Evolutionary conservation across 1,140 invertebrate species (phyloP), one percentile per base, ranked within the genome.

Genomic region (Euwallacea fornicatus): DNA sequence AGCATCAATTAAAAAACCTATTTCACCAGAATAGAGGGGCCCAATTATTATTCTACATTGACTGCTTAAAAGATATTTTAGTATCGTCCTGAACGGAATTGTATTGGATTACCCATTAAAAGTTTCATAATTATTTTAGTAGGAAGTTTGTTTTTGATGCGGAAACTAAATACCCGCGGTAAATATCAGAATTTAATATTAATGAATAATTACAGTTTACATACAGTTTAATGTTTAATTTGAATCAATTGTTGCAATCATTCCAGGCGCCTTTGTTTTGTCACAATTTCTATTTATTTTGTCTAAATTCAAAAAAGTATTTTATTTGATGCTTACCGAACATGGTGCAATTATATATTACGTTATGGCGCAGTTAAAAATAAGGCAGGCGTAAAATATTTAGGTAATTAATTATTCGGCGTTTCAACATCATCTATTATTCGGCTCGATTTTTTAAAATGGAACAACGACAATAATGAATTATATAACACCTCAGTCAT

Each of bases 51-150:
- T 50, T 50, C 7, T 13, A 13, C 9, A 50, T 13, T 11, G 9
- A 50, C 46, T 11, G 46, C 46, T 50, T 50, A 13, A 50, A 50
- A 50, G 46, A 13, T 50, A 50, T 50, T 50, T 50, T 13, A 50
- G 46, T 50, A 50, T 50, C 46, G 46, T 6, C 13, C 13, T 13
- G 46, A 50, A 50, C 46, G 46, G 46, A 50, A 50, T 50, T 50
- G 46, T 50, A 50, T 50, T 50, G 46, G 46, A 50, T 50, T 50
- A 50, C 46, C 46, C 13, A 50, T 50, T 50, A 50, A 50, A 50
- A 50, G 46, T 50, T 50, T 50, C 7, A 13, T 47, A 50, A 50
- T 50, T 50, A 50, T 50, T 50, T 50, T 50, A 50, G 46, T 50
- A 10, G 46, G 13, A 50, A 50, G 46, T 50, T 50, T 10, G 9